Evolutionary conservation across 2,797 vertebrate genomes (phyloP).

Genomic region (Xerus rutilus): DNA sequence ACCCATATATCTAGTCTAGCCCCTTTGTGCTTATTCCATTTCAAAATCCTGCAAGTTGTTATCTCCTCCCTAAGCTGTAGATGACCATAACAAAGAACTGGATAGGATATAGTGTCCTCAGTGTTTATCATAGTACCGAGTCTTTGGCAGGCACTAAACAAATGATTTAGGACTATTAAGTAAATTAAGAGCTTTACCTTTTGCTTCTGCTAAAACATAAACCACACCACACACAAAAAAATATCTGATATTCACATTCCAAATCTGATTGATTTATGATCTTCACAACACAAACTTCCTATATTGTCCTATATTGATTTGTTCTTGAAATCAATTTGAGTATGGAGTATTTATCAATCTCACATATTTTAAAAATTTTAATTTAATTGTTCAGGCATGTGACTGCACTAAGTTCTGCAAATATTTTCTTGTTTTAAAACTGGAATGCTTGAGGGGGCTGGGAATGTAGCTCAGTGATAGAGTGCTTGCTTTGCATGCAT

Average conservation of each 20-base stretch:
- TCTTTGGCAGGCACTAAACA: background rate
- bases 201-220: background rate
- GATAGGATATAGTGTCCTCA: background rate
- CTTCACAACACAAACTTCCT: background rate
- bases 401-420: background rate
- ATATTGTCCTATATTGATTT: background rate
- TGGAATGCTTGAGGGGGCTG: background rate
- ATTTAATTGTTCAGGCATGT: slow-evolving; percentile 19
- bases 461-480: too few relatives aligned
- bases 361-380: background rate
- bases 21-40: background rate
- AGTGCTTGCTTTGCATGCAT: too few relatives aligned
- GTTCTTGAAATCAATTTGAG: slow-evolving; percentile 9
- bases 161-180: slow-evolving; percentile 7
- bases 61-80: background rate
- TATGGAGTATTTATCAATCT: background rate
- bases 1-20: background rate
- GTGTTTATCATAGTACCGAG: background rate
- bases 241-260: background rate
- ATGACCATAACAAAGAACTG: background rate
- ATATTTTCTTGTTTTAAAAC: slow-evolving; percentile 37
- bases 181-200: slow-evolving; percentile 34
- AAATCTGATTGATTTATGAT: slow-evolving; percentile 12
- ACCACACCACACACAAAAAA: background rate
- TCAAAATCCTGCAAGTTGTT: background rate